Conservation (phyloP, 1,140 invertebrate genomes). For the Halictus rubicundus region DNA sequence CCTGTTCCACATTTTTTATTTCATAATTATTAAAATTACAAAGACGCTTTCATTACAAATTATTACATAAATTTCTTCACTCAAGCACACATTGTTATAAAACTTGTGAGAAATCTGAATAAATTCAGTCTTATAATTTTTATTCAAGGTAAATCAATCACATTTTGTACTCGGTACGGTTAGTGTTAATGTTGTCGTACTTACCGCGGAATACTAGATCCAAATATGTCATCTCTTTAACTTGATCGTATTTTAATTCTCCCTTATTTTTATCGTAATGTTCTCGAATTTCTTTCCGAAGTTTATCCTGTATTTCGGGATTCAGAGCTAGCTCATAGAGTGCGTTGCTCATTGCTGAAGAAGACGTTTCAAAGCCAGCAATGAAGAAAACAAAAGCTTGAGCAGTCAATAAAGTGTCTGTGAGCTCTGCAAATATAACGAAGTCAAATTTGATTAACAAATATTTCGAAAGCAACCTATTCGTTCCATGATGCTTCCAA, state of each 20-base stretch:
- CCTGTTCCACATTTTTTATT: too few species aligned
- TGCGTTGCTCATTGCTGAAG: slow-evolving; percentile 77
- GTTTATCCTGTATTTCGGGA: slow-evolving; percentile 79
- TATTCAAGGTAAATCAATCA: too few species aligned
- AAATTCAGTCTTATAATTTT: too few species aligned
- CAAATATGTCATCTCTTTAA: slow-evolving; percentile 69
- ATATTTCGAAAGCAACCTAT: too few species aligned
- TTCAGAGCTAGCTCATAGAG: slow-evolving; percentile 80
- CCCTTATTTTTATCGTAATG: slow-evolving; percentile 55
- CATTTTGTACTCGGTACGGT: too few species aligned
- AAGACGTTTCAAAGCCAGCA: slow-evolving; percentile 83
- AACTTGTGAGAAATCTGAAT: too few species aligned
- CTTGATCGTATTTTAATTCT: slow-evolving; percentile 58
- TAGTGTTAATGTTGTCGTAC: background rate
- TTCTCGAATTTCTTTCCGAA: slow-evolving; percentile 79
- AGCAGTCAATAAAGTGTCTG: slow-evolving; percentile 64
- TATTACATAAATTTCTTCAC: too few species aligned
- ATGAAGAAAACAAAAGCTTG: slow-evolving; percentile 78
- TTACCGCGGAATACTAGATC: slow-evolving; percentile 66
- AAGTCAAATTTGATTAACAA: too few species aligned
- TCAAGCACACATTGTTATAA: too few species aligned
- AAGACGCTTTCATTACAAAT: too few species aligned
- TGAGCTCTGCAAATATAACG: slow-evolving; percentile 60
- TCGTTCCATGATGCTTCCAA: too few species aligned
- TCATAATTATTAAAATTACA: too few species aligned